phyloP scores from a whole-genome alignment of 2,113 vertebrate genomes.

The Aepyceros melampus region DNA sequence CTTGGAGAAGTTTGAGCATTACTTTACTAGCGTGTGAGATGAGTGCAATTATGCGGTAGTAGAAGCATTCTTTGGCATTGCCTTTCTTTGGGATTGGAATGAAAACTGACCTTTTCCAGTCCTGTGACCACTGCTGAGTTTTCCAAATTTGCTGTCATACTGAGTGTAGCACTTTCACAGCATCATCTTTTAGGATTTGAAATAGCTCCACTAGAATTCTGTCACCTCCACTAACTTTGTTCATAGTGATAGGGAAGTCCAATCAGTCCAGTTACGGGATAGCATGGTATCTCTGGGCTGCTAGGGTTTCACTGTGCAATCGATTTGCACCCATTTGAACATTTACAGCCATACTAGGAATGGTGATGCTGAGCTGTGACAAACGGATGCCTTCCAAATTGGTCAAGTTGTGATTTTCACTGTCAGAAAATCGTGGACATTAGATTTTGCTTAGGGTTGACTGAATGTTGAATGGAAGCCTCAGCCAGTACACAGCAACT shows the following conservation, averaged over 20 bases:
- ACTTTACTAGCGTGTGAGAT: not conserved
- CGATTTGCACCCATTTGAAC: not conserved
- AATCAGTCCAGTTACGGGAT: not conserved
- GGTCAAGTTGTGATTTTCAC: not conserved
- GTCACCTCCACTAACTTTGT: not conserved
- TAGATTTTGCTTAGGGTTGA: not conserved
- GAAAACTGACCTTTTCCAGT: not conserved
- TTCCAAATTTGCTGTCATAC: not conserved
- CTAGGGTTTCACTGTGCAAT: not conserved
- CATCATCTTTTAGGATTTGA: not conserved
- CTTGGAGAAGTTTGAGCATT: not conserved
- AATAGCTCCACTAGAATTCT: not conserved
- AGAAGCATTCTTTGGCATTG: too few species aligned
- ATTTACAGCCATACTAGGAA: not conserved
- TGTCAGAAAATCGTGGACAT: not conserved
- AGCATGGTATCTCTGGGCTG: not conserved
- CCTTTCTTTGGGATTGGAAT: too few species aligned
- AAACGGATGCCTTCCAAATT: not conserved
- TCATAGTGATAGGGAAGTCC: not conserved
- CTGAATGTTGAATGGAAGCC: not conserved
- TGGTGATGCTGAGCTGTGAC: not conserved
- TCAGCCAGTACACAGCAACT: not conserved
- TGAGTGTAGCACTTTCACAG: not conserved
- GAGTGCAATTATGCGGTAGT: not conserved
- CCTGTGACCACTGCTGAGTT: not conserved